Base-by-base conservation (phyloP, 1,140 invertebrate species). In the Drosophila willistoni region DNA sequence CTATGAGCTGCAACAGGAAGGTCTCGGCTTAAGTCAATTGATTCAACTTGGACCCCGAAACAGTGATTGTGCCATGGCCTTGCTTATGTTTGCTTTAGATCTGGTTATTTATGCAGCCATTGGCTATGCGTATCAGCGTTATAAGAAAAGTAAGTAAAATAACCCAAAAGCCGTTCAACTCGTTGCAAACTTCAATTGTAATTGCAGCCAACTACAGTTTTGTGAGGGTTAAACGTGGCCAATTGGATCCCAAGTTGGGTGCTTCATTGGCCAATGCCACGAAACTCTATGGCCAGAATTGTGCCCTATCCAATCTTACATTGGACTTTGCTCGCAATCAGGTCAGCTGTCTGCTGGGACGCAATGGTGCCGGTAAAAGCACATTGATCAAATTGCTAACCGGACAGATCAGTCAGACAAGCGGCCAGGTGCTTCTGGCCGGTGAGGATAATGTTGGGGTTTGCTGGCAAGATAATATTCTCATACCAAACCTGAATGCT, bases 281-380 rank as follows among this genome's bases (percentile, higher is more conserved):
- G 29, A 94, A 94, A 73, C 80, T 93, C 60, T 94, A 93, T 68
- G 83, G 91, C 73, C 75, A 77, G 62, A 93, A 93, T 66, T 72
- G 71, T 7, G 95, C 95, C 1, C 93, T 97, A 0, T 94, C 96
- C 47, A 94, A 96, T 68, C 94, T 98, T 2, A 96, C 93, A 36
- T 19, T 91, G 39, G 81, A 81, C n/a, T 91, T 92, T 47, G 77
- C 75, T 1, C 77, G 86, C 14, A 95, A 96, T 78, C 94, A 95
- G 81, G 94, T 96, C 65, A 95, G 95, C 6, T 94, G 95, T 12
- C 92, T 98, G n/a, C 93, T 98, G 9, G 97, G 97, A 4, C 96
- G 96, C 64, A 97, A 97, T 89, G 96, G 96, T 25, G 96, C 97
- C 64, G 97, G 97, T 3, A 97, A 97, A 92, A 97, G 96, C 47